phyloP scores from a whole-genome alignment of 2,797 vertebrate genomes.

The Myripristis jacobus region DNA sequence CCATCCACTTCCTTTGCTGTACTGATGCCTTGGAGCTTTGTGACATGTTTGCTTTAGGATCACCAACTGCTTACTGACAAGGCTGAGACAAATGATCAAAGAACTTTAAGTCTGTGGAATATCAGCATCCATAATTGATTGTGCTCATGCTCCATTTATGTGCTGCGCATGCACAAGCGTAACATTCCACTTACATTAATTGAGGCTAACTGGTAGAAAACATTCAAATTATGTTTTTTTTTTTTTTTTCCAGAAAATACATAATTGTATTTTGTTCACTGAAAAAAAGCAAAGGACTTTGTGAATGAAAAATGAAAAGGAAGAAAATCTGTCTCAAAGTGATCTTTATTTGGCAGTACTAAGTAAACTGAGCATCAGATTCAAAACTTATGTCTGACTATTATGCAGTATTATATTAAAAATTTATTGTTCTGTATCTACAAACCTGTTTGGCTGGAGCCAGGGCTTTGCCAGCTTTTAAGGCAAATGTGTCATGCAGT shows the following conservation, averaged over 20 bases:
- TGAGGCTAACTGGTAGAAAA: too few species aligned
- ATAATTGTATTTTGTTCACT: neutral
- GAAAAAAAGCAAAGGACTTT: neutral
- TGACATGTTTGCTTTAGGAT: too few species aligned
- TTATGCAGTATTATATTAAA: neutral
- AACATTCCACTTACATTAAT: too few species aligned
- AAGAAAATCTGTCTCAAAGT: neutral
- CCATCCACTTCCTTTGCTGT: too few species aligned
- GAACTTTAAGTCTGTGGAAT: neutral
- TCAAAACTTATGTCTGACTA: neutral
- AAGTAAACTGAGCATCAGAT: neutral
- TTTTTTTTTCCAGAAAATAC: too few species aligned
- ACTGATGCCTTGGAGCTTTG: neutral
- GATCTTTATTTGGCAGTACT: conserved; percentile 5
- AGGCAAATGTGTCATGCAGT: too few species aligned
- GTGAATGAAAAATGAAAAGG: neutral
- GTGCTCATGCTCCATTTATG: too few species aligned
- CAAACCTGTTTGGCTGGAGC: neutral
- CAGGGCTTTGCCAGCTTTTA: too few species aligned
- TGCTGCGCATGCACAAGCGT: too few species aligned
- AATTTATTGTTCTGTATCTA: neutral
- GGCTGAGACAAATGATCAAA: neutral
- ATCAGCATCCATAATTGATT: neutral
- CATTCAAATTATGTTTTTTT: too few species aligned
- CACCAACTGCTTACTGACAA: neutral